These are phyloP conservation scores for Brachionus sp. DNA, from an alignment of 1,140 invertebrate genomes.

Conservation along the genomic window DNA sequence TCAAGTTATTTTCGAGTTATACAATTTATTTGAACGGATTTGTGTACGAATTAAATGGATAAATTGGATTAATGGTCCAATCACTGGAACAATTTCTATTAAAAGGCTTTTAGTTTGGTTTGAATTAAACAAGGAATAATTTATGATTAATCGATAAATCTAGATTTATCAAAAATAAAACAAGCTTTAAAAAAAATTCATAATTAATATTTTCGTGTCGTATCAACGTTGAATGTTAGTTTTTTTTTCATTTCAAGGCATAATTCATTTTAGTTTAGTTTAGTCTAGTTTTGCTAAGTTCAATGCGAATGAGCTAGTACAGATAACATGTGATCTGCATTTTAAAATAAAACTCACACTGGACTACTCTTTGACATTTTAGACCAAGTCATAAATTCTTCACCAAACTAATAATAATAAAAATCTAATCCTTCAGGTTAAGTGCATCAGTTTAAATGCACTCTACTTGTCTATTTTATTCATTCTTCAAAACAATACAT, in stretches of 20 bases:
- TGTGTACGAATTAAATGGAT: not conserved
- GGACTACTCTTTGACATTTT: not conserved
- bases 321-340: no score
- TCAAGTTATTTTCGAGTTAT: not conserved
- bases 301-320: not conserved
- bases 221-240: slow-evolving; percentile 7
- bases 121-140: not conserved
- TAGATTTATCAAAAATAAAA: slow-evolving; percentile 24
- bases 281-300: not conserved
- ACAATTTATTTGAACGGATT: not conserved
- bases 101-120: not conserved
- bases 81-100: not conserved
- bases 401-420: not conserved
- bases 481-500: not conserved
- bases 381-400: not conserved
- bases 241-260: slow-evolving; percentile 5
- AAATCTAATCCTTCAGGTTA: not conserved
- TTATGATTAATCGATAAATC: slow-evolving; percentile 40
- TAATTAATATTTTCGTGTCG: slow-evolving; percentile 39
- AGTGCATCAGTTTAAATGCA: not conserved
- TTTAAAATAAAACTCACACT: no score
- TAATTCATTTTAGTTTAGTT: slow-evolving; percentile 11
- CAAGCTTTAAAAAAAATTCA: slow-evolving; percentile 7
- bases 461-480: not conserved
- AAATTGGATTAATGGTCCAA: not conserved